Percentiles rank a stretch among this genome's conserved stretches.
These are phyloP conservation scores for Drosophila athabasca DNA, from an alignment of 1,140 invertebrate genomes.

Conservation along the genomic window DNA sequence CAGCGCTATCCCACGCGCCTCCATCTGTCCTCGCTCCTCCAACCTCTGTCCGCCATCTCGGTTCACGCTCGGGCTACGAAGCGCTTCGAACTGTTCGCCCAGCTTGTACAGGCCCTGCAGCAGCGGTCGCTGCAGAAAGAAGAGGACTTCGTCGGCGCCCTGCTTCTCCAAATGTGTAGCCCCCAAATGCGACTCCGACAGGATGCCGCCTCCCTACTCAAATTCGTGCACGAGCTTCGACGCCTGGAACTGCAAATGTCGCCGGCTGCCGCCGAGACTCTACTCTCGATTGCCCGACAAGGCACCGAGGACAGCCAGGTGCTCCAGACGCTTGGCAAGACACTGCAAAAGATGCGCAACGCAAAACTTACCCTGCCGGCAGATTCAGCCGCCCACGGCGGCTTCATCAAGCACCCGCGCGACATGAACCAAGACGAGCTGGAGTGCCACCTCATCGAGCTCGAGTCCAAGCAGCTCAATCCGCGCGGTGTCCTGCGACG, in stretches of 20 bases:
- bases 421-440: slow-evolving; percentile 85
- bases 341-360: slow-evolving; percentile 60
- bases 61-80: slow-evolving; percentile 71
- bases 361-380: slow-evolving; percentile 32
- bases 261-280: slow-evolving; percentile 46
- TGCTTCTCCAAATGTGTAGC: slow-evolving; percentile 63
- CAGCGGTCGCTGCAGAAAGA: slow-evolving; percentile 48
- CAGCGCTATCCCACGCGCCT: slow-evolving; percentile 73
- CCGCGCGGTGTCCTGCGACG: slow-evolving; percentile 84
- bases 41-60: slow-evolving; percentile 49
- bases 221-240: slow-evolving; percentile 65
- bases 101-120: slow-evolving; percentile 51
- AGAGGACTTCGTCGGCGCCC: slow-evolving; percentile 64
- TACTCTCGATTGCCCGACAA: slow-evolving; percentile 26
- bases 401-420: slow-evolving; percentile 74
- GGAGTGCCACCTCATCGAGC: slow-evolving; percentile 84
- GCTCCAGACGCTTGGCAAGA: slow-evolving; percentile 36
- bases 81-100: slow-evolving; percentile 58
- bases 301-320: slow-evolving; percentile 3
- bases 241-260: slow-evolving; percentile 62
- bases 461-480: slow-evolving; percentile 84
- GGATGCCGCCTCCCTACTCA: slow-evolving; percentile 42
- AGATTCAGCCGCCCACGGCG: slow-evolving; percentile 29
- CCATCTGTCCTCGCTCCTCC: slow-evolving; percentile 34
- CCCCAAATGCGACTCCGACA: slow-evolving; percentile 61